Conservation (phyloP, 2,888 invertebrate genomes). For the Pseudococcus jackbeardsleyi region DNA sequence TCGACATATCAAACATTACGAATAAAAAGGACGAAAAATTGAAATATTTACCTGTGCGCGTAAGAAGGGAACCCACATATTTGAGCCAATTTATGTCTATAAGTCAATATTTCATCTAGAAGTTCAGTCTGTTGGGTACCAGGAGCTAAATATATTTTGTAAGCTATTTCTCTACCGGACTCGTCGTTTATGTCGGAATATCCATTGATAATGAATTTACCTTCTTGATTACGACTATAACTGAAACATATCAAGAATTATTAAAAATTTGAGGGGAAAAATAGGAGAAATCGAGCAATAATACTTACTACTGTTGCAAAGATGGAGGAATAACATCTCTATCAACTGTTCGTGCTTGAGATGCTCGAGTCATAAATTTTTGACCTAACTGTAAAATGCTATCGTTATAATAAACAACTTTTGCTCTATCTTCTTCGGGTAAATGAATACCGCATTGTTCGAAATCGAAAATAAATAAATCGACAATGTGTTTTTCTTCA, state of each 20-base stretch:
- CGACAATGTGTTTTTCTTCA: conserved; percentile 88
- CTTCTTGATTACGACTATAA: conserved; percentile 79
- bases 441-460: conserved; percentile 98
- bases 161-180: conserved; percentile 87
- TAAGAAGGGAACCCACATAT: conserved; percentile 92
- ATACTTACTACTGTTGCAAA: conserved; percentile 71
- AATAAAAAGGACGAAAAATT: not conserved
- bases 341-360: conserved; percentile 78
- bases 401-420: conserved; percentile 90
- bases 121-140: conserved; percentile 82
- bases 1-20: not conserved
- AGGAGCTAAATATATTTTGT: conserved; percentile 86
- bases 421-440: conserved; percentile 78
- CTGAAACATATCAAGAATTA: conserved; percentile 68
- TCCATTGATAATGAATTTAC: conserved; percentile 83
- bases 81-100: conserved; percentile 84
- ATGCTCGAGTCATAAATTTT: conserved; percentile 83
- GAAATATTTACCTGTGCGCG: conserved; percentile 76
- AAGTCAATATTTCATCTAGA: conserved; percentile 79
- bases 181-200: conserved; percentile 87
- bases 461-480: conserved; percentile 95
- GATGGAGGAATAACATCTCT: conserved; percentile 77
- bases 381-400: conserved; percentile 85
- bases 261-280: not conserved
- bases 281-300: not conserved